Percentiles rank a stretch among this genome's conserved stretches.
phyloP scores from a whole-genome alignment of 2,797 vertebrate species.

The Hoplostethus mediterraneus region DNA sequence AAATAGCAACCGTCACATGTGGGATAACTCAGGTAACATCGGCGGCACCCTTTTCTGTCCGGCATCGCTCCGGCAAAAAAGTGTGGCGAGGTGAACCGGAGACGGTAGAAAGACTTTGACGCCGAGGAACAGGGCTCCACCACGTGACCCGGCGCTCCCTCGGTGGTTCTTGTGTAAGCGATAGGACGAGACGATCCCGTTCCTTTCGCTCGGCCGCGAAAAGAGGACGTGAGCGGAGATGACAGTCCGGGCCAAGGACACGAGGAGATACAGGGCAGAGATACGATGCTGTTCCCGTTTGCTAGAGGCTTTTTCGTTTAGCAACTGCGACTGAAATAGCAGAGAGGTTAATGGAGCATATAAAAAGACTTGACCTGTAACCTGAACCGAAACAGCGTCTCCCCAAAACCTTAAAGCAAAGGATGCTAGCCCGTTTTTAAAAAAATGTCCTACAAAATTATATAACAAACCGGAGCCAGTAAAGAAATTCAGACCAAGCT shows the following conservation, averaged over 20 bases:
- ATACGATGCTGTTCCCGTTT: not conserved
- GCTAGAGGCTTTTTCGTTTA: conserved; percentile 2
- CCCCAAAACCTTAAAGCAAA: too few relatives aligned
- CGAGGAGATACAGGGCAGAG: conserved; percentile 9
- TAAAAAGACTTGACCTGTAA: not conserved
- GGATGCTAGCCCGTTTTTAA: too few relatives aligned
- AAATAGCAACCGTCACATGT: conserved; percentile 39
- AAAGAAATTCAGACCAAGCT: not conserved
- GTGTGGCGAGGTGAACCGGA: not conserved
- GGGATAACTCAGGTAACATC: conserved; percentile 31
- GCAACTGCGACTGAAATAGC: not conserved
- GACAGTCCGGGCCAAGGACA: conserved; percentile 8
- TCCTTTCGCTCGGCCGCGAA: not conserved
- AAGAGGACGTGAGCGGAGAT: conserved; percentile 15
- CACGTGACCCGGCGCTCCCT: conserved; percentile 6
- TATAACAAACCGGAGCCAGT: not conserved
- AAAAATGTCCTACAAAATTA: not conserved
- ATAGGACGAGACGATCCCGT: conserved; percentile 13
- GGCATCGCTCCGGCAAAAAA: not conserved
- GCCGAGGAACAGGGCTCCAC: not conserved
- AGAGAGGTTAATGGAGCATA: not conserved
- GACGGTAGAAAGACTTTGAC: conserved; percentile 17
- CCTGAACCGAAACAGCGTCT: too few relatives aligned
- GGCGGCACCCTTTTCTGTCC: conserved; percentile 8
- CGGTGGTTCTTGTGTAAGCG: conserved; percentile 23